Percentiles rank a stretch among this genome's conserved stretches.
These are phyloP conservation scores for Marmota monax DNA, from an alignment of 2,113 vertebrate species.

Conservation along the genomic window DNA sequence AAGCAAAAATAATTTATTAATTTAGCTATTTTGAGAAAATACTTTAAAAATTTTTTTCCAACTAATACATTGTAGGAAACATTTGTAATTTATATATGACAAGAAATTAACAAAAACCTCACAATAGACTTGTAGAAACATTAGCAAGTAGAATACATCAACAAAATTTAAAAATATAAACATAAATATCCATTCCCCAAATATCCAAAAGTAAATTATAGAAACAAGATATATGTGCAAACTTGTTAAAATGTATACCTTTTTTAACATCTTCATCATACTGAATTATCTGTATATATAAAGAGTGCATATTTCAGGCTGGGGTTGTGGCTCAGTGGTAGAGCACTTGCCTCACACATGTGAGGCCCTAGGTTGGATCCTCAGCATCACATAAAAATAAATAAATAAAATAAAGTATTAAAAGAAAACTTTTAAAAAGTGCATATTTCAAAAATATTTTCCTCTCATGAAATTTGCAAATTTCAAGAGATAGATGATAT, in stretches of 20 bases:
- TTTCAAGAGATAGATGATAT: neutral
- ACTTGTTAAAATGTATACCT: neutral
- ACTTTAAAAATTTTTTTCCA: conserved; percentile 43
- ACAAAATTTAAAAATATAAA: no score
- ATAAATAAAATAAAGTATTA: no score
- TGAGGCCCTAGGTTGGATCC: no score
- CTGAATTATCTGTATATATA: neutral
- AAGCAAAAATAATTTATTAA: neutral
- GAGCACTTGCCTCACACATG: no score
- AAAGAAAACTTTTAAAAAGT: no score
- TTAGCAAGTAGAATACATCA: no score
- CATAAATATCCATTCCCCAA: neutral
- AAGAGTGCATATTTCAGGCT: neutral
- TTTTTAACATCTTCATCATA: neutral
- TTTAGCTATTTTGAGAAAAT: neutral
- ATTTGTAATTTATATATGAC: neutral
- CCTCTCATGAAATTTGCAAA: neutral
- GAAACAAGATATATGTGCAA: neutral
- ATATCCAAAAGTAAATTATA: neutral
- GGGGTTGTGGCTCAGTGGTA: no score
- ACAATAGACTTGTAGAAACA: neutral
- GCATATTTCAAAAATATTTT: neutral
- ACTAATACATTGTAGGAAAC: neutral
- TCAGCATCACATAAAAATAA: no score
- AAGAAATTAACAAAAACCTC: neutral